These are phyloP conservation scores for Acheta domesticus DNA, from an alignment of 2,888 invertebrate genomes.

Conservation along the genomic window DNA sequence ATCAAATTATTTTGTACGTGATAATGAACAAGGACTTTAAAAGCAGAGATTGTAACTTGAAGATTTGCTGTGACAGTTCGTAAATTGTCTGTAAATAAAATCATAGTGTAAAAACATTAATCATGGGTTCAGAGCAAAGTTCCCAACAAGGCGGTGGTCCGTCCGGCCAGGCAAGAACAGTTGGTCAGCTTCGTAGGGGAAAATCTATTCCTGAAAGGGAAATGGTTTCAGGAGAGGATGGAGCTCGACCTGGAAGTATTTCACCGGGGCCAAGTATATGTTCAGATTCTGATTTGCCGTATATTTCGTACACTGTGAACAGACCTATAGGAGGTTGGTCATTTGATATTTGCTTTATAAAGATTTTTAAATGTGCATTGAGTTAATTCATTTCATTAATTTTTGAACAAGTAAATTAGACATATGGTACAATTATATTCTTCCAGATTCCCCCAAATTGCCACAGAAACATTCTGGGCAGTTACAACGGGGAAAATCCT, in stretches of 20 bases:
- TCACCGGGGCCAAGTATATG: conserved; percentile 87
- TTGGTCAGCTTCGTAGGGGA: conserved; percentile 39
- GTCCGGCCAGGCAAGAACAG: conserved; percentile 22
- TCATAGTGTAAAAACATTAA: not conserved
- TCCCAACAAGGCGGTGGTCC: conserved; percentile 37
- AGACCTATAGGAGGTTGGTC: conserved; percentile 75
- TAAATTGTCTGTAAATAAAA: too few relatives aligned
- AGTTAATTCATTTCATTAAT: not conserved
- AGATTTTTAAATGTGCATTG: not conserved
- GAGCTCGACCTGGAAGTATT: conserved; percentile 64
- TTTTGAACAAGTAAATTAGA: conserved; percentile 20
- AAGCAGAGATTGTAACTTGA: too few relatives aligned
- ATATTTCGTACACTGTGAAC: conserved; percentile 86
- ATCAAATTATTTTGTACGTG: too few relatives aligned
- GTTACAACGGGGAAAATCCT: conserved; percentile 42
- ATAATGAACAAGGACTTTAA: too few relatives aligned
- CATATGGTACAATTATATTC: conserved; percentile 11
- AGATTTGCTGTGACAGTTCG: too few relatives aligned
- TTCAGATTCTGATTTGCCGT: conserved; percentile 83
- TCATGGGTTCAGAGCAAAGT: conserved; percentile 46
- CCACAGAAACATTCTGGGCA: conserved; percentile 55
- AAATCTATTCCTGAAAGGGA: conserved; percentile 41
- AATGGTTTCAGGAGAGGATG: conserved; percentile 44
- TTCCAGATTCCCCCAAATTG: conserved; percentile 75
- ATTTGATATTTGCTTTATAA: conserved; percentile 21